These are phyloP conservation scores for Ornithorhynchus anatinus DNA, from an alignment of 2,113 vertebrate species.

Conservation along the genomic window DNA sequence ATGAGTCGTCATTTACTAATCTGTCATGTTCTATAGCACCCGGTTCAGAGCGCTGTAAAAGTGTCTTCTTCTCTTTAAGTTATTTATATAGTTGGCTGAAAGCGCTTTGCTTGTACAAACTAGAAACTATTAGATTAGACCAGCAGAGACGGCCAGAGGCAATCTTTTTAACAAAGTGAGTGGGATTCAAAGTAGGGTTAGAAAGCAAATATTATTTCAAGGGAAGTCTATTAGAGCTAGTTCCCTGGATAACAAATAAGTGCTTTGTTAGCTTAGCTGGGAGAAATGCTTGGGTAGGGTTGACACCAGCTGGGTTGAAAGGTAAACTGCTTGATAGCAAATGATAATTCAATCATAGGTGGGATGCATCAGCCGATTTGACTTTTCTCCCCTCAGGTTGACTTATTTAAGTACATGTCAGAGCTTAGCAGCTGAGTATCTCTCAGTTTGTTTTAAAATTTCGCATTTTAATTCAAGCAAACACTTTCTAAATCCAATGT, in stretches of 20 bases:
- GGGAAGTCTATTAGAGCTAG: constrained; percentile 79
- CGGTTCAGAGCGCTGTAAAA: constrained; percentile 60
- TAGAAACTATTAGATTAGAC: constrained; percentile 86
- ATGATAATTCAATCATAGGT: constrained; percentile 65
- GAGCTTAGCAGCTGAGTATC: constrained; percentile 77
- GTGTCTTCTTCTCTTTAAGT: constrained; percentile 78
- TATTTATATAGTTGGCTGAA: constrained; percentile 83
- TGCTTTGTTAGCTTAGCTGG: constrained; percentile 81
- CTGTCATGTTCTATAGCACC: constrained; percentile 75
- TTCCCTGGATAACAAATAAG: constrained; percentile 74
- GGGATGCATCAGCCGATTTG: constrained; percentile 32
- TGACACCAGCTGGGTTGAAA: constrained; percentile 76
- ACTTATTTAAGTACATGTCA: constrained; percentile 77
- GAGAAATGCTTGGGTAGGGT: constrained; percentile 66
- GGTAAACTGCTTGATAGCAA: constrained; percentile 62
- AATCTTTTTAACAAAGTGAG: constrained; percentile 84
- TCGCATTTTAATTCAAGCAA: constrained; percentile 68
- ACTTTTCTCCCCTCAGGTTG: constrained; percentile 44
- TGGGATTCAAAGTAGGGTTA: constrained; percentile 82
- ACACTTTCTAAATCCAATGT: constrained; percentile 71
- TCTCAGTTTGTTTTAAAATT: constrained; percentile 72
- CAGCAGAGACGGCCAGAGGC: constrained; percentile 81
- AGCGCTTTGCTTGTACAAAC: constrained; percentile 84
- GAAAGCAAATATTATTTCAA: constrained; percentile 86
- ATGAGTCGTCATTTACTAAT: constrained; percentile 74